Conservation (phyloP, 2,888 invertebrate genomes). For the Acronicta leporina region DNA sequence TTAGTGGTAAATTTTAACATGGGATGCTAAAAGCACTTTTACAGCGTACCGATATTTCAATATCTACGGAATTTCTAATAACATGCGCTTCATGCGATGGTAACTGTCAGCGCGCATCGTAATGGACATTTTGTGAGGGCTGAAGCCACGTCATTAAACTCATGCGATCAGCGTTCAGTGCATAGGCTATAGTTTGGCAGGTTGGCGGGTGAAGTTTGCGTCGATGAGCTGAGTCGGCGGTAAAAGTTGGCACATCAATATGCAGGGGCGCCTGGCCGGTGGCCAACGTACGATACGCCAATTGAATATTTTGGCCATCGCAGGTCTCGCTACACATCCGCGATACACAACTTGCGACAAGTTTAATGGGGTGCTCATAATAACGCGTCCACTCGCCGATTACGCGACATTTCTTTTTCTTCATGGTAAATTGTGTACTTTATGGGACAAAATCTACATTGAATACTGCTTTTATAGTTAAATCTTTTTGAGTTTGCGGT, state of each 20-base stretch:
- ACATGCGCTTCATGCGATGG: constrained; percentile 34
- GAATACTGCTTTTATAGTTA: neutral
- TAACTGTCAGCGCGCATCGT: constrained; percentile 36
- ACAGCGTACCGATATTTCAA: constrained; percentile 47
- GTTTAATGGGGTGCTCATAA: constrained; percentile 75
- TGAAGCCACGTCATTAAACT: constrained; percentile 72
- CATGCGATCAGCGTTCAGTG: constrained; percentile 69
- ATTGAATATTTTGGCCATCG: constrained; percentile 84
- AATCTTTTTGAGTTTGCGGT: neutral
- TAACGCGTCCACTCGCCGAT: constrained; percentile 61
- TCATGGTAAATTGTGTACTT: constrained; percentile 10
- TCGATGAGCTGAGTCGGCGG: constrained; percentile 78
- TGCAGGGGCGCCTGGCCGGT: constrained; percentile 78
- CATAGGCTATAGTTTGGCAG: constrained; percentile 76
- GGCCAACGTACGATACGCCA: constrained; percentile 84
- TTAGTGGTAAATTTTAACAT: constrained; percentile 46
- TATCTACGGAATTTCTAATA: constrained; percentile 53
- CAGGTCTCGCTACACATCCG: constrained; percentile 70
- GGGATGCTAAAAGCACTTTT: constrained; percentile 43
- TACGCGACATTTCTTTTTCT: constrained; percentile 31
- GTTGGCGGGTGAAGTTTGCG: constrained; percentile 72
- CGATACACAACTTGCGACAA: constrained; percentile 78
- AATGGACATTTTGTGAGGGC: constrained; percentile 51
- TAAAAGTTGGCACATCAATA: constrained; percentile 85
- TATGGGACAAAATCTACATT: neutral